Base-by-base conservation (phyloP, 2,888 invertebrate species). In the Latrodectus elegans region DNA sequence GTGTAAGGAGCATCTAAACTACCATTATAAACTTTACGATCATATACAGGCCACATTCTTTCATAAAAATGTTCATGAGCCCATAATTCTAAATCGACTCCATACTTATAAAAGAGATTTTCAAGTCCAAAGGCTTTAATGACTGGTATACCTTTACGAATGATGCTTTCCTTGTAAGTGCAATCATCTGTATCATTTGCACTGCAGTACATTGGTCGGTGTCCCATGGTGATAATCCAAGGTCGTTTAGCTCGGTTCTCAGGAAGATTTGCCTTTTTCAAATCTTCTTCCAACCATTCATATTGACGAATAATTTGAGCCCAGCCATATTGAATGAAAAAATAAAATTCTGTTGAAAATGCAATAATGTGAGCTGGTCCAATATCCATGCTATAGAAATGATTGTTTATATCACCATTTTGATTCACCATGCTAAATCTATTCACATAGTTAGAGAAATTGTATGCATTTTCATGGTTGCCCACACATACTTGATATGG, bases 11-110 rank as follows among this genome's bases (percentile, higher is more conserved):
- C 92, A n/a, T 93, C 92, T 70, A 92, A 92, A 90, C 95, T 95
- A 15, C 95, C 95, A 91, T 95, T 95, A 91, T 93, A 93, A 6
- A 89, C 89, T 81, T 85, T 85, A 51, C 73, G 74, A 92, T 99
- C 95, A 93, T 96, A 99, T 88, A 99, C 94, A 3, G 99, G 99
- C 96, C 97, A 99, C 84, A 97, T 93, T 80, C 99, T 94, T 93
- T 99, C 99, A 92, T 99, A 99, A 64, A 97, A 96, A 93, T 99
- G 99, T 92, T 99, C 99, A 92, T 99, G 99, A 0, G 99, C 99
- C 97, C 98, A 99, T 74, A 99, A 93, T 91, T 95, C 95, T 82
- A 99, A 92, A 93, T 99, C 99, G 26, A 99, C 99, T 73, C 97
- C 97, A 92, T 96, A 95, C 90, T 96, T 93, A 91, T 95, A 95